phyloP scores from a whole-genome alignment of 2,888 invertebrate genomes.

The Arctia plantaginis region DNA sequence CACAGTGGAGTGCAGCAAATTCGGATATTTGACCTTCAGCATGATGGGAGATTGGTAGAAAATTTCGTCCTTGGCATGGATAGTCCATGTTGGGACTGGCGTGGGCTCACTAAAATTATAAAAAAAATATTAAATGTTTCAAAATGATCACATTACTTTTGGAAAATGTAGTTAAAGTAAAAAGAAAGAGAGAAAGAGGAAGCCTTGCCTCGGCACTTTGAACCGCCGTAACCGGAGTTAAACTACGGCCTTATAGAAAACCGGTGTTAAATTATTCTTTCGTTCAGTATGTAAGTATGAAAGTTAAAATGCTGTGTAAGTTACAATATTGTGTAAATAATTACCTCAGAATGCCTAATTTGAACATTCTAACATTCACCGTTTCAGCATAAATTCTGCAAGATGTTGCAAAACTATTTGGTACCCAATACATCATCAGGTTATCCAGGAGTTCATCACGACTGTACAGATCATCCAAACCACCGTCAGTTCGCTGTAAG shows the following conservation, averaged over 20 bases:
- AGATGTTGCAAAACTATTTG: conserved; percentile 28
- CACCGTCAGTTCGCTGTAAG: conserved; percentile 21
- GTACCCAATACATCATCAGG: conserved; percentile 40
- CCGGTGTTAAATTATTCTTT: too few species aligned
- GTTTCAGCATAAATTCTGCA: conserved; percentile 39
- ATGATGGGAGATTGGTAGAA: conserved; percentile 84
- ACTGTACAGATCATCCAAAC: conserved; percentile 24
- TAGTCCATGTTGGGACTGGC: conserved; percentile 88
- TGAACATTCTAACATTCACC: conserved; percentile 19
- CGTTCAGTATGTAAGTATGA: too few species aligned
- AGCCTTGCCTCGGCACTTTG: too few species aligned
- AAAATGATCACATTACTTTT: neutral
- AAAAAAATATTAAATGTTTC: neutral
- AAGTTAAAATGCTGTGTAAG: too few species aligned
- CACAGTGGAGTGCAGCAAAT: conserved; percentile 88
- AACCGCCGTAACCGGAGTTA: too few species aligned
- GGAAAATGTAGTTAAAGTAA: too few species aligned
- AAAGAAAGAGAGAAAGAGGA: too few species aligned
- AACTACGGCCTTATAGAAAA: too few species aligned
- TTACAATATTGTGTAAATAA: neutral
- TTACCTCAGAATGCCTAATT: conserved; percentile 13
- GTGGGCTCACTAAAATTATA: conserved; percentile 81
- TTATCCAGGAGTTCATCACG: conserved; percentile 42
- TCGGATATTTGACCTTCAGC: conserved; percentile 84
- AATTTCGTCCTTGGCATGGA: conserved; percentile 89